phyloP scores from a whole-genome alignment of 2,888 invertebrate species.

The Monoplex corrugatus region DNA sequence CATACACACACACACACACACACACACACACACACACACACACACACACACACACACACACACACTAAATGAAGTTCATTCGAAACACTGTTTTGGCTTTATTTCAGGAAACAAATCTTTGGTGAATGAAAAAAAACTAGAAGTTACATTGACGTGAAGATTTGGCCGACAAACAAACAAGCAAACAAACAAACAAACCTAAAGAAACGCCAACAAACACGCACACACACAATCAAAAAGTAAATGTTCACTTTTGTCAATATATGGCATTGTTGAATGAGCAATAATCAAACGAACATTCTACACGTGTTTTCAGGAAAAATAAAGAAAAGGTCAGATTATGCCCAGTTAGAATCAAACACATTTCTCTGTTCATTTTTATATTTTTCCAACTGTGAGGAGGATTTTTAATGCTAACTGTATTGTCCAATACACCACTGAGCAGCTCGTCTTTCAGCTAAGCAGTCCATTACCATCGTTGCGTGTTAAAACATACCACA shows the following conservation, averaged over 20 bases:
- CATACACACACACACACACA: conserved; percentile 19
- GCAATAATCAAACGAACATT: no score
- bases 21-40: not conserved
- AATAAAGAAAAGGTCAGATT: no score
- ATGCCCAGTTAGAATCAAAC: no score
- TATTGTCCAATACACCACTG: not conserved
- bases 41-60: not conserved
- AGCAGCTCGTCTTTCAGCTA: not conserved
- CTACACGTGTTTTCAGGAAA: no score
- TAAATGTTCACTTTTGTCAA: no score
- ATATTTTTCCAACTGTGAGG: not conserved
- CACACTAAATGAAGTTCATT: not conserved
- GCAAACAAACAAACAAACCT: not conserved
- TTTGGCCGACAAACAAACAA: not conserved
- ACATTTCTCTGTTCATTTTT: not conserved
- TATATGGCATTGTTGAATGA: no score
- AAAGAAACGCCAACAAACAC: not conserved
- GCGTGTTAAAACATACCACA: no score
- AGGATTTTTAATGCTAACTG: not conserved
- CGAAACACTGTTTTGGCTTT: no score
- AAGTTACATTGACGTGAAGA: no score
- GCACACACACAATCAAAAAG: not conserved
- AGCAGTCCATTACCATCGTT: not conserved
- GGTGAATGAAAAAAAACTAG: not conserved
- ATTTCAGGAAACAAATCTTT: no score